phyloP scores from a whole-genome alignment of 2,888 invertebrate species.

The Phytoseiulus persimilis region DNA sequence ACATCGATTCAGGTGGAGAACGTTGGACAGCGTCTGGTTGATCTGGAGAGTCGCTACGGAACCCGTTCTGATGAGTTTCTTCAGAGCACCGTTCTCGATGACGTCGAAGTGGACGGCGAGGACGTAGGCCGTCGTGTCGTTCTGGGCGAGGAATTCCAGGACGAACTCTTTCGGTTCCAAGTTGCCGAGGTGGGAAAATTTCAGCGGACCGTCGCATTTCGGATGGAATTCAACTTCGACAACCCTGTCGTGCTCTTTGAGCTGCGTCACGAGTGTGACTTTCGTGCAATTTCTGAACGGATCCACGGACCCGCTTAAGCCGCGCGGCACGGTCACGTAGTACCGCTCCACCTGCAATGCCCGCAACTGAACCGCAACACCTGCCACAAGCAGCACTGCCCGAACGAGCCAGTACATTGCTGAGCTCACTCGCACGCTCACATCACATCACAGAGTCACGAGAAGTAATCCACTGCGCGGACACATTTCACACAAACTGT shows the following conservation, averaged over 20 bases:
- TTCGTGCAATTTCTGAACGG: conserved; percentile 7
- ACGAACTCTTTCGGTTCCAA: conserved; percentile 29
- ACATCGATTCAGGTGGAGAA: conserved; percentile 13
- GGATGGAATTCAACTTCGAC: conserved; percentile 15
- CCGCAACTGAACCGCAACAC: not conserved
- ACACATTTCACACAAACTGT: not conserved
- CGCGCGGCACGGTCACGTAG: not conserved
- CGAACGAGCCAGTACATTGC: not conserved
- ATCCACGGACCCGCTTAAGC: not conserved
- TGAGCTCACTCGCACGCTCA: not conserved
- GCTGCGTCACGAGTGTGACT: not conserved
- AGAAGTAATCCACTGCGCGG: not conserved
- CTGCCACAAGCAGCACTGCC: not conserved
- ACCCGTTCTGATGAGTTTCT: not conserved
- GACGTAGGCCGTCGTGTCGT: not conserved
- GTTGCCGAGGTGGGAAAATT: not conserved
- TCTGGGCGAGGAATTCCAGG: conserved; percentile 28
- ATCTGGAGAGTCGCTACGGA: not conserved
- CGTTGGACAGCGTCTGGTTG: not conserved
- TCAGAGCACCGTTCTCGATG: conserved; percentile 11
- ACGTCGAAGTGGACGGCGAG: conserved; percentile 8
- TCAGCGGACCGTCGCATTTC: not conserved
- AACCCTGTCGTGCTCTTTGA: not conserved
- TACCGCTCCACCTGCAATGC: conserved; percentile 10
- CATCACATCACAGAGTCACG: conserved; percentile 5